A percentile compares a stretch with the other conserved stretches of the same genome.
Evolutionary conservation across 2,888 invertebrate species (phyloP).

Genomic region (Habrosyne pyritoides): DNA sequence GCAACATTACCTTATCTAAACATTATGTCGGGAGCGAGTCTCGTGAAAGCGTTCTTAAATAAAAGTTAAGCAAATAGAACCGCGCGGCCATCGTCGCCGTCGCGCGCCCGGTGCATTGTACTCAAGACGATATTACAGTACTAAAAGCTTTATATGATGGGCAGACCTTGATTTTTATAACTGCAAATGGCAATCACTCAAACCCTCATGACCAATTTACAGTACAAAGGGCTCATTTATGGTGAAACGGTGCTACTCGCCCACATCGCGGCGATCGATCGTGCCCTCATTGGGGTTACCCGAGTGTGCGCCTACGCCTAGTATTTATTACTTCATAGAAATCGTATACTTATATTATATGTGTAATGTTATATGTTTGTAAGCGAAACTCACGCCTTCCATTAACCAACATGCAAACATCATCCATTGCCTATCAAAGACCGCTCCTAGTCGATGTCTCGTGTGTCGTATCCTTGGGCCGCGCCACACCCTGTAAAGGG

Average conservation of each 20-base stretch:
- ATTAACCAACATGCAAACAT: slow-evolving; percentile 68
- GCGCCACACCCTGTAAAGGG: slow-evolving; percentile 54
- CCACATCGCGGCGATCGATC: slow-evolving; percentile 74
- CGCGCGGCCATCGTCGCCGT: slow-evolving; percentile 2
- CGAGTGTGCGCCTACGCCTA: slow-evolving; percentile 61
- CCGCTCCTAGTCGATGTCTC: slow-evolving; percentile 68
- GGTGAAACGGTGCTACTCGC: slow-evolving; percentile 59
- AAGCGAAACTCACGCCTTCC: slow-evolving; percentile 57
- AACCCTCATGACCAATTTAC: slow-evolving; percentile 74
- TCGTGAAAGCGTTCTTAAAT: slow-evolving; percentile 56
- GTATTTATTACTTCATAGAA: slow-evolving; percentile 26
- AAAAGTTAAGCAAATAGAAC: slow-evolving; percentile 50
- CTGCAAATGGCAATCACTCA: slow-evolving; percentile 73
- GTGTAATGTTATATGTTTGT: slow-evolving; percentile 41
- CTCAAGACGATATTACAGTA: background rate
- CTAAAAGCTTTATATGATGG: slow-evolving; percentile 24
- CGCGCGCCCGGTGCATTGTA: slow-evolving; percentile 10
- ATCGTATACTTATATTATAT: slow-evolving; percentile 22
- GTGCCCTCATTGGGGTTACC: slow-evolving; percentile 70
- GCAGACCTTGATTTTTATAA: slow-evolving; percentile 54
- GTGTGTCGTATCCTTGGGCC: slow-evolving; percentile 69
- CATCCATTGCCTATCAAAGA: slow-evolving; percentile 50
- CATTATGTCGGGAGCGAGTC: slow-evolving; percentile 49
- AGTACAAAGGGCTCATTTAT: slow-evolving; percentile 77
- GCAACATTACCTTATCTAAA: slow-evolving; percentile 72